A percentile compares a stretch with the other conserved stretches of the same genome.
phyloP scores from a whole-genome alignment of 2,797 vertebrate genomes.

The Pseudomugil gertrudae region DNA sequence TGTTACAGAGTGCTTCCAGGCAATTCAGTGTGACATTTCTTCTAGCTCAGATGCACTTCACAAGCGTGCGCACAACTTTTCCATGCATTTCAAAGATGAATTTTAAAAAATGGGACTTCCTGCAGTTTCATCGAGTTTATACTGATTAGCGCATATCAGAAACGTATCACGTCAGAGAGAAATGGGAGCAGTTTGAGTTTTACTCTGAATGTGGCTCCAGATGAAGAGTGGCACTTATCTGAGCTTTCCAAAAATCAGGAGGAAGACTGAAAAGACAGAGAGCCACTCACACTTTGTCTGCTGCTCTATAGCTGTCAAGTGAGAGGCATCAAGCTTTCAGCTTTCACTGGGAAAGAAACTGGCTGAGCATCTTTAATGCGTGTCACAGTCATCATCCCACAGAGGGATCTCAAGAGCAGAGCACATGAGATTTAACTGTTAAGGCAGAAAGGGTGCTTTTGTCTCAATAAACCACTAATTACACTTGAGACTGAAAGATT shows the following conservation, averaged over 20 bases:
- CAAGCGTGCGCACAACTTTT: constrained; percentile 2
- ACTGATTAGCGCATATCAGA: constrained; percentile 30
- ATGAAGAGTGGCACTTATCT: constrained; percentile 39
- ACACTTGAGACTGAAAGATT: constrained; percentile 65
- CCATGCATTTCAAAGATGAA: not conserved
- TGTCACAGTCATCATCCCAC: constrained; percentile 45
- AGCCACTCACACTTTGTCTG: constrained; percentile 52
- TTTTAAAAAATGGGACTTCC: not conserved
- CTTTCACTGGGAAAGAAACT: constrained; percentile 48
- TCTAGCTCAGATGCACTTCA: constrained; percentile 9
- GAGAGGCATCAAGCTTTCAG: constrained; percentile 52
- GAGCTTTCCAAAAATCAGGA: constrained; percentile 56
- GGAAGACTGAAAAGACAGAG: constrained; percentile 52
- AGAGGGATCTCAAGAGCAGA: constrained; percentile 57
- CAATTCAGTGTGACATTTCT: constrained; percentile 1
- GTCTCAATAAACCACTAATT: constrained; percentile 68
- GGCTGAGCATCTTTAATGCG: constrained; percentile 56
- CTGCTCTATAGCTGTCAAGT: constrained; percentile 52
- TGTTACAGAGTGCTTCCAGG: constrained; percentile 10
- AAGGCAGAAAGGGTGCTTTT: constrained; percentile 67
- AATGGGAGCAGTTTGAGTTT: constrained; percentile 29
- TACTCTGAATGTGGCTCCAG: constrained; percentile 37
- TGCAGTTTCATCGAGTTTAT: constrained; percentile 24
- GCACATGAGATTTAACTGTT: constrained; percentile 58
- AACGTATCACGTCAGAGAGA: constrained; percentile 20